Percentiles rank a stretch among this genome's conserved stretches.
phyloP scores from a whole-genome alignment of 2,888 invertebrate genomes.

The Dimorphilus gyrociliatus region DNA sequence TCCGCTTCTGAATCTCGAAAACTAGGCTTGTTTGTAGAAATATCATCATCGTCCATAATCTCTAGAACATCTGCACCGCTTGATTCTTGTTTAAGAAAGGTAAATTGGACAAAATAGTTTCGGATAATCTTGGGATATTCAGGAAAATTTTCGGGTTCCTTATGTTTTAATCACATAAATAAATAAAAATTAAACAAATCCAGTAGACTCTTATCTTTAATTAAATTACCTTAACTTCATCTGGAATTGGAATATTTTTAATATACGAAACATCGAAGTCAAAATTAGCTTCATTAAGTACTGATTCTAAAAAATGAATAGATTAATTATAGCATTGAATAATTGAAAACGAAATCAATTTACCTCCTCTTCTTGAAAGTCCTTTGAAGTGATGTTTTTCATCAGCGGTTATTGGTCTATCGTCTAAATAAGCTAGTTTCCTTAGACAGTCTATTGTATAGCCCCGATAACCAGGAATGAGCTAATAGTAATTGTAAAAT shows the following conservation, averaged over 20 bases:
- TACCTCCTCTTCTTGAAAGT: constrained; percentile 26
- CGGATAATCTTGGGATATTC: constrained; percentile 30
- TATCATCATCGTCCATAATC: constrained; percentile 12
- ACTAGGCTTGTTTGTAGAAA: too few species aligned
- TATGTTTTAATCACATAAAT: constrained; percentile 2
- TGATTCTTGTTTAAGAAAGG: constrained; percentile 22
- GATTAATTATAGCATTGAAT: neutral
- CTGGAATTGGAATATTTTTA: constrained; percentile 28
- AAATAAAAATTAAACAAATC: constrained; percentile 2
- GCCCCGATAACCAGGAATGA: constrained; percentile 33
- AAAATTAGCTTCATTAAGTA: constrained; percentile 28
- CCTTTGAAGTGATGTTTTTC: constrained; percentile 31
- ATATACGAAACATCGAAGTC: constrained; percentile 20
- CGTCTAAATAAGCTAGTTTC: constrained; percentile 27
- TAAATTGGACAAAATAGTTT: constrained; percentile 30
- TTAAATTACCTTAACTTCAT: constrained; percentile 21
- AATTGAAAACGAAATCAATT: neutral
- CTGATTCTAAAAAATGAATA: constrained; percentile 19
- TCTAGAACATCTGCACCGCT: constrained; percentile 15
- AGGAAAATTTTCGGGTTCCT: constrained; percentile 31
- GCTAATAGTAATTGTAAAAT: constrained; percentile 12
- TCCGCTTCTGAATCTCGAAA: too few species aligned
- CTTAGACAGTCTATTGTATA: constrained; percentile 30
- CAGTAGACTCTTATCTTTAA: too few species aligned
- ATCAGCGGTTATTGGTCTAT: constrained; percentile 32